phyloP scores from a whole-genome alignment of 1,140 invertebrate genomes.

The Drosophila subobscura region DNA sequence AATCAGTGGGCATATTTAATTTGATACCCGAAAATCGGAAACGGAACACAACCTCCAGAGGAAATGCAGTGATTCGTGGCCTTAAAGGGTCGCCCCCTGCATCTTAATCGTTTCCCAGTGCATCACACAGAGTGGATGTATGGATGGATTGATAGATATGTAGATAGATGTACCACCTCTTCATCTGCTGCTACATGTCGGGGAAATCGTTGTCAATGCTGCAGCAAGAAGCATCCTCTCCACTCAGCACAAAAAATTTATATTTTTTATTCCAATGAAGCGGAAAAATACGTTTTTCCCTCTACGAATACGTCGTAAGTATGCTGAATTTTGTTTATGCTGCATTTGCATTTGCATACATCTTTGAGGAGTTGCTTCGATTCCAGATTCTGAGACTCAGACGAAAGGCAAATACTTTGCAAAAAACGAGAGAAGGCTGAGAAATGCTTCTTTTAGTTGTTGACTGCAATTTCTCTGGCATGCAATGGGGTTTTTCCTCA shows the following conservation, averaged over 20 bases:
- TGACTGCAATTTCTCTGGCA: constrained; percentile 79
- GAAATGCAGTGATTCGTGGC: constrained; percentile 38
- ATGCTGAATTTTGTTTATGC: constrained; percentile 80
- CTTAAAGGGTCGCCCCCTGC: constrained; percentile 20
- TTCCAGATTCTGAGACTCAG: constrained; percentile 45
- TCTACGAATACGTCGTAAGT: constrained; percentile 50
- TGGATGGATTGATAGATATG: too few relatives aligned
- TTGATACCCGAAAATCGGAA: constrained; percentile 57
- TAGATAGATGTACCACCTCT: constrained; percentile 11
- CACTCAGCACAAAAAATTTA: constrained; percentile 47
- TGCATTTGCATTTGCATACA: constrained; percentile 81
- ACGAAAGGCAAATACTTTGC: constrained; percentile 65
- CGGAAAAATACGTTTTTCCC: constrained; percentile 75
- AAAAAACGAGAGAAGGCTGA: constrained; percentile 17
- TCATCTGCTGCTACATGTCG: constrained; percentile 6
- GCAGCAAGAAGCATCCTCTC: constrained; percentile 24
- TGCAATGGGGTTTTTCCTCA: constrained; percentile 53
- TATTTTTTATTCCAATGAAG: constrained; percentile 75
- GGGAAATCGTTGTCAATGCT: constrained; percentile 49
- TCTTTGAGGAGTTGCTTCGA: constrained; percentile 35
- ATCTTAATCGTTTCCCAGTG: constrained; percentile 45
- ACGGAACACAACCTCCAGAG: constrained; percentile 16
- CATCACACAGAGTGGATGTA: constrained; percentile 5
- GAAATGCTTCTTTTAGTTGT: constrained; percentile 75
- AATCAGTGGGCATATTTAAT: constrained; percentile 79